Evolutionary conservation across 2,888 invertebrate genomes (phyloP).

Genomic region (Calameuta filiformis): DNA sequence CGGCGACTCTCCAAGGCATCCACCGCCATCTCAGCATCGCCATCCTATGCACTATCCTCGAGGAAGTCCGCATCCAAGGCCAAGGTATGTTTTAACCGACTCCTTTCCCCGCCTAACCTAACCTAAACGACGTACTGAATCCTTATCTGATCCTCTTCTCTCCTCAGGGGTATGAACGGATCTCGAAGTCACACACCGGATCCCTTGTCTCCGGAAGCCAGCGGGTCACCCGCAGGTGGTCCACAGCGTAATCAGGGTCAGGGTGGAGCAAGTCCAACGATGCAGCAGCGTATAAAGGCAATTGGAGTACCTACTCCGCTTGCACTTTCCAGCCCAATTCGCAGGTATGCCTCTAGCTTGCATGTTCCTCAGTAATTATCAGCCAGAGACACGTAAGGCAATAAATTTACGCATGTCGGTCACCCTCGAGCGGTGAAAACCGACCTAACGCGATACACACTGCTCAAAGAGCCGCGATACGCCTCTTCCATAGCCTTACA

Average conservation of each 20-base stretch:
- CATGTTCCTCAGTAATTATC: neutral
- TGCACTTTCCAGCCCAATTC: slow-evolving; percentile 86
- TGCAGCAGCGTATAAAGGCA: slow-evolving; percentile 91
- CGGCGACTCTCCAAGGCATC: slow-evolving; percentile 63
- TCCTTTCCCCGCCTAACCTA: neutral
- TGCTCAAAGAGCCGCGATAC: neutral
- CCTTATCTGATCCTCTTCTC: neutral
- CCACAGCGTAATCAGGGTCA: slow-evolving; percentile 63
- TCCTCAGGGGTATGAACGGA: slow-evolving; percentile 71
- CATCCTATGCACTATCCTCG: slow-evolving; percentile 73
- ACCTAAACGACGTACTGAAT: neutral
- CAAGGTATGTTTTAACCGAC: slow-evolving; percentile 66
- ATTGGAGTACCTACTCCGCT: slow-evolving; percentile 90
- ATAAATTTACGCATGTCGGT: slow-evolving; percentile 26
- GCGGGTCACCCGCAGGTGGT: slow-evolving; percentile 60
- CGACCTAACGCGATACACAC: neutral
- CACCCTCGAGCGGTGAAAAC: slow-evolving; percentile 16
- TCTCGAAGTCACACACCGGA: slow-evolving; percentile 74
- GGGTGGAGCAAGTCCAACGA: slow-evolving; percentile 80
- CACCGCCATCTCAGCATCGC: slow-evolving; percentile 67
- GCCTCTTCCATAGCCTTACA: neutral
- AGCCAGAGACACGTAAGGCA: neutral
- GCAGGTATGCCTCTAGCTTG: slow-evolving; percentile 74
- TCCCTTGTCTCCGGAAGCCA: slow-evolving; percentile 72
- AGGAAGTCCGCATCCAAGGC: slow-evolving; percentile 85